These are phyloP conservation scores for Saimiri boliviensis DNA, from an alignment of 2,113 vertebrate species.

Conservation along the genomic window DNA sequence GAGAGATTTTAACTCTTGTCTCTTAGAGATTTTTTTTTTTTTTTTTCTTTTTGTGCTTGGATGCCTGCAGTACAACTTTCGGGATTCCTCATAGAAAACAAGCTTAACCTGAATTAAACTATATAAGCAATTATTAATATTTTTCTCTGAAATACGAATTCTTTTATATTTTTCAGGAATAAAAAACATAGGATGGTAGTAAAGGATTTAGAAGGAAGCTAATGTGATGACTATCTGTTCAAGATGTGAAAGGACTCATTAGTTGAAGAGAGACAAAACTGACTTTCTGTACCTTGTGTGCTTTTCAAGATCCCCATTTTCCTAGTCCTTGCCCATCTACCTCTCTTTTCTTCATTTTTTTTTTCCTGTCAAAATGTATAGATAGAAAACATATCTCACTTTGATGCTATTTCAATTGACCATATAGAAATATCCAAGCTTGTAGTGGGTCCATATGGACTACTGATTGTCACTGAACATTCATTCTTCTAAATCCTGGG, in stretches of 20 bases:
- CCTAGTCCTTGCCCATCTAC: background rate
- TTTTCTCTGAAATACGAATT: background rate
- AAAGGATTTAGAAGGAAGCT: background rate
- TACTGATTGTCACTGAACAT: background rate
- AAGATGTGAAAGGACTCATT: background rate
- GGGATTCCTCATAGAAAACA: slow-evolving; percentile 36
- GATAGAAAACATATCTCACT: background rate
- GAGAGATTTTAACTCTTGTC: slow-evolving; percentile 15
- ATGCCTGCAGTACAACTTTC: background rate
- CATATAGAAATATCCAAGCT: background rate
- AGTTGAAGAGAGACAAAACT: background rate
- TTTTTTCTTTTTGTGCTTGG: background rate
- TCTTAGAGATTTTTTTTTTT: background rate
- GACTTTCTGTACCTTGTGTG: background rate
- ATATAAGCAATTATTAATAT: background rate
- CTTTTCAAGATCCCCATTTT: background rate
- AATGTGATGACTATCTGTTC: background rate
- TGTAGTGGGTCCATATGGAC: background rate
- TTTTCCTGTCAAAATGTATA: background rate
- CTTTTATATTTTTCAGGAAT: background rate
- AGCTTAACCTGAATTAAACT: background rate
- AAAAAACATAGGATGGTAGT: background rate
- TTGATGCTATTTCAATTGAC: background rate
- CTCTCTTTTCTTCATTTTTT: background rate
- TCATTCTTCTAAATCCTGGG: background rate